Base-by-base conservation (phyloP, 2,113 vertebrate genomes). In the Rutilus rutilus region DNA sequence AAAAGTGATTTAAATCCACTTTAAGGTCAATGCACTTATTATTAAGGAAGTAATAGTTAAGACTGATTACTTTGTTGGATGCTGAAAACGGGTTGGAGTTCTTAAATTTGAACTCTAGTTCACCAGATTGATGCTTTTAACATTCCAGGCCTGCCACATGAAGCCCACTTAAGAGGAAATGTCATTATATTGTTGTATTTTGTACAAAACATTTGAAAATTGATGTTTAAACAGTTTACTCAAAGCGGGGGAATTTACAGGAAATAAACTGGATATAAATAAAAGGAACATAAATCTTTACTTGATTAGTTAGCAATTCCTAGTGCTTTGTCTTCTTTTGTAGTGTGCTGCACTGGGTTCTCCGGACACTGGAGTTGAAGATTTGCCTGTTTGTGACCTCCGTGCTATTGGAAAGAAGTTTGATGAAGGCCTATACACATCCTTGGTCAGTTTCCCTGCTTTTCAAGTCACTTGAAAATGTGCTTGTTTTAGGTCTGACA, bases 391-490 rank as follows among this genome's bases (percentile, higher is more conserved):
- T 83, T 97, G 97, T 81, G 95, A 96, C 89, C 94, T 98, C 33
- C 92, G 95, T 82, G 94, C 96, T 7, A 93, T 98, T 36, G 95
- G 94, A 84, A 95, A 95, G 91, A 95, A 96, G 88, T 96, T 97
- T 80, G 96, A 97, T 89, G 95, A 95, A 80, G 96, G 97, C 78
- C 93, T 95, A 90, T 97, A 97, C 88, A 95, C 92, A 0, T 95
- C 96, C 0, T 91, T 98, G 94, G 97, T 98, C 89, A 95, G 95
- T 88, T 47, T 42, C 21, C 60, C 17, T 52, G 59, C 15, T 74
- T 74, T 11, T 45, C 11, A 57, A 42, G 15, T 27, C 6, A 45
- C 21, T 78, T 39, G 17, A 39, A 73, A 23, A 21, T 30, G 1
- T 15, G 10, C 60, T 45, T 45, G 30, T 33, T 25, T 62, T 50